Conservation (phyloP, 2,888 invertebrate genomes). For the Drosophila monieri region DNA sequence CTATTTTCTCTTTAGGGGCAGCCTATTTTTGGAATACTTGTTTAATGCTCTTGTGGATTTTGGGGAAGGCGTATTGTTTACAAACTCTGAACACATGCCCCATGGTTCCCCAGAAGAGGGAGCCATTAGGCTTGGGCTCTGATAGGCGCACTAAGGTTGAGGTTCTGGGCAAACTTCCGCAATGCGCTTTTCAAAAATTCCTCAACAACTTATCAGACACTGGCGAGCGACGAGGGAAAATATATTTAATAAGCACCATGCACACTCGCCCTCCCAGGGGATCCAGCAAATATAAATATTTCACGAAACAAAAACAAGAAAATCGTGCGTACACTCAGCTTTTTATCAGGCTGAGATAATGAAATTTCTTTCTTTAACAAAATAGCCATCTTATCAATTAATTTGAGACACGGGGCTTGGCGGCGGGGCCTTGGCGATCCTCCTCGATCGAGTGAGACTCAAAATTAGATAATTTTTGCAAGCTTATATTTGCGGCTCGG, state of each 20-base stretch:
- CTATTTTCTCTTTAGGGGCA: slow-evolving; percentile 1
- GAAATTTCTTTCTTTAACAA: slow-evolving; percentile 17
- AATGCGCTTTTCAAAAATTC: slow-evolving; percentile 25
- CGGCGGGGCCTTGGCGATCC: background rate
- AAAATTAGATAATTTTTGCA: slow-evolving; percentile 10
- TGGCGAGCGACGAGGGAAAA: slow-evolving; percentile 7
- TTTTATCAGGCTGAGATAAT: slow-evolving; percentile 58
- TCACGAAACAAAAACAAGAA: slow-evolving; percentile 8
- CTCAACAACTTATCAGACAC: slow-evolving; percentile 17
- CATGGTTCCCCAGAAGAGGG: background rate
- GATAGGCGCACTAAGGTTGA: background rate
- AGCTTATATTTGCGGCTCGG: slow-evolving; percentile 15
- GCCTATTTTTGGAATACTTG: slow-evolving; percentile 34
- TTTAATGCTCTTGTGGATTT: slow-evolving; percentile 14
- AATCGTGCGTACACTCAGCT: slow-evolving; percentile 39
- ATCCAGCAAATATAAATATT: slow-evolving; percentile 41
- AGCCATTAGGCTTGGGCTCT: background rate
- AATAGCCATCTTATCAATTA: slow-evolving; percentile 43
- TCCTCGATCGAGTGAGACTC: slow-evolving; percentile 2
- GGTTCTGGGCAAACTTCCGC: slow-evolving; percentile 5
- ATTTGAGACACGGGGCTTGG: slow-evolving; percentile 17
- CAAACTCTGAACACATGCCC: background rate
- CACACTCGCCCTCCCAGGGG: slow-evolving; percentile 13
- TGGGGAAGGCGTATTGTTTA: slow-evolving; percentile 15
- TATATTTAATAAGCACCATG: slow-evolving; percentile 18